Evolutionary conservation across 2,113 vertebrate species (phyloP).

Genomic region (Epinephelus cyanopodus): DNA sequence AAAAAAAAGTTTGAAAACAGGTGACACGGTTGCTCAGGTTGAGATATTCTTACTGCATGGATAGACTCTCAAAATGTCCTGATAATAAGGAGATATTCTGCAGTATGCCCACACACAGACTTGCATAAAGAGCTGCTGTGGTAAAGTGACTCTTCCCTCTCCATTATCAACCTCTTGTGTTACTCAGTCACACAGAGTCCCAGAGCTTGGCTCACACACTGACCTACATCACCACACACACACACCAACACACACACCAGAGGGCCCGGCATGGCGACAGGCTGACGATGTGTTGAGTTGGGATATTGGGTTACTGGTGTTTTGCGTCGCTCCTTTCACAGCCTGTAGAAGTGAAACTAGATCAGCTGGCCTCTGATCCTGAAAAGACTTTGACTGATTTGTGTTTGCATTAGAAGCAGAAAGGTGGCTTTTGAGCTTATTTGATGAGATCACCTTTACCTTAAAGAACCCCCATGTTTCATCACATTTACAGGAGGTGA

Average conservation of each 20-base stretch:
- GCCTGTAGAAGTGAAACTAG: neutral
- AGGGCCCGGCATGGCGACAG: neutral
- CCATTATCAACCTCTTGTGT: conserved; percentile 51
- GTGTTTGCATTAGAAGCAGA: neutral
- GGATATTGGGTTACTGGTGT: conserved; percentile 24
- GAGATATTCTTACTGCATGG: too few species aligned
- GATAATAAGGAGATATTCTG: neutral
- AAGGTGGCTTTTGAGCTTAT: neutral
- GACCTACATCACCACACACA: conserved; percentile 17
- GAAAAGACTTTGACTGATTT: neutral
- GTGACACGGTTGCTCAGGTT: too few species aligned
- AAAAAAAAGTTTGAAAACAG: too few species aligned
- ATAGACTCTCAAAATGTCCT: too few species aligned
- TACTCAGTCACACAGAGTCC: conserved; percentile 19
- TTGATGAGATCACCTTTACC: too few species aligned
- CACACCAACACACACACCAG: conserved; percentile 11
- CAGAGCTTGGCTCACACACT: conserved; percentile 15
- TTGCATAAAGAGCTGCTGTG: conserved; percentile 29
- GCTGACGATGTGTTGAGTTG: conserved; percentile 12
- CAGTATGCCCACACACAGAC: conserved; percentile 5
- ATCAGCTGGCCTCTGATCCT: neutral
- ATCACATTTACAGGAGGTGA: neutral
- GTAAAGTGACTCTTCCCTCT: conserved; percentile 54
- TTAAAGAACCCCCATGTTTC: too few species aligned
- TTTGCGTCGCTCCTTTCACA: conserved; percentile 8